Base-by-base conservation (phyloP, 1,140 invertebrate genomes). In the Saccostrea echinata region DNA sequence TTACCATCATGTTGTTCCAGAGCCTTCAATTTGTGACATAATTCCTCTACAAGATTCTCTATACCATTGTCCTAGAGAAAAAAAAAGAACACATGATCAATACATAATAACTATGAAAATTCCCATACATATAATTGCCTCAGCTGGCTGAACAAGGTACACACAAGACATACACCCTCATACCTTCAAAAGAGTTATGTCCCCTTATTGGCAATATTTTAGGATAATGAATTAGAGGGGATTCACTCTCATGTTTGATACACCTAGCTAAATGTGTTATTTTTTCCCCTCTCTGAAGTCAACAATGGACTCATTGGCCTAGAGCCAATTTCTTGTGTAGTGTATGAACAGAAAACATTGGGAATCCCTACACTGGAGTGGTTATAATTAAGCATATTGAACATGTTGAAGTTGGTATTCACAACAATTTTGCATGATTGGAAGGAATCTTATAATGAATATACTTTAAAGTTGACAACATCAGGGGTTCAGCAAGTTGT, bases 11-110 rank as follows among this genome's bases (percentile, higher is more conserved):
- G 35, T n/a, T 83, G 35, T 51, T 83, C 51, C 51, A 83, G 35
- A n/a, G 24, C 43, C 81, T 83, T 83, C 43, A 96, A 91, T 91
- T 96, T 96, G 55, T 92, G 92, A 92, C 95, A 96, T 35, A 96
- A 93, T 93, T 96, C 96, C 92, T 96, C 96, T 30, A 96, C 95
- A 61, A 96, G 92, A 85, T 94, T 95, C 93, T 96, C 96, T 86
- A 96, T 96, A 89, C 95, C 96, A 94, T 94, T 95, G 91, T 95
- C 95, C 96, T 96, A 92, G 35, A 43, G 43, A 43, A 95, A 94
- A 88, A 92, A 91, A 90, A 90, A 93, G 52, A 57, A 33, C 84
- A 21, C 33, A 61, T 64, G 55, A 84, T 61, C 53, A 57, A 35
- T 84, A 84, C 33, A 57, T 27, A 53, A 43, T n/a, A 30, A 61